Evolutionary conservation across 2,888 invertebrate species (phyloP).

Genomic region (Rhodophaea formosa): DNA sequence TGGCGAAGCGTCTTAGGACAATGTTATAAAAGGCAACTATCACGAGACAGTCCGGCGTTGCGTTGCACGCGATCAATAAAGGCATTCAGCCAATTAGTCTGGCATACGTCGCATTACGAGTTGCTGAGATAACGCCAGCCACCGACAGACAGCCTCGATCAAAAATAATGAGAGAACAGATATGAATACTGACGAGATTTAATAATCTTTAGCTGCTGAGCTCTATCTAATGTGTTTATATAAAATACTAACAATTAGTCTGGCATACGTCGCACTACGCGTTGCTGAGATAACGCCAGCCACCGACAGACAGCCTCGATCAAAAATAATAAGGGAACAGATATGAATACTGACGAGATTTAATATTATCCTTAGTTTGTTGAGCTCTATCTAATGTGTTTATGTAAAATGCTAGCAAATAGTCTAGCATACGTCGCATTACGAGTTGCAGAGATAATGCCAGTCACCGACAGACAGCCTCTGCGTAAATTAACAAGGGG

Average conservation of each 20-base stretch:
- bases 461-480: slow-evolving; percentile 13
- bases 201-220: too few relatives aligned
- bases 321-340: too few relatives aligned
- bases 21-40: slow-evolving; percentile 17
- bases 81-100: slow-evolving; percentile 46
- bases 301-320: slow-evolving; percentile 9
- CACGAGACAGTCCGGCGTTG: slow-evolving; percentile 30
- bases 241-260: too few relatives aligned
- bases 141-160: slow-evolving; percentile 2
- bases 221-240: too few relatives aligned
- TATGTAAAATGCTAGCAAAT: too few relatives aligned
- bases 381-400: too few relatives aligned
- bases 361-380: too few relatives aligned
- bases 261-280: slow-evolving; percentile 39
- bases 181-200: too few relatives aligned
- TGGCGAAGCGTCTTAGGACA: background rate
- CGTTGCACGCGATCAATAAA: slow-evolving; percentile 54
- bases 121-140: slow-evolving; percentile 39
- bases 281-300: slow-evolving; percentile 40
- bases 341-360: too few relatives aligned
- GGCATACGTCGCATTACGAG: slow-evolving; percentile 38
- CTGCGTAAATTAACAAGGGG: too few relatives aligned
- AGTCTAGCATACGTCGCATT: slow-evolving; percentile 46
- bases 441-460: slow-evolving; percentile 40
- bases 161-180: too few relatives aligned